Conservation (phyloP, 2,113 vertebrate species). For the Lophius piscatorius region DNA sequence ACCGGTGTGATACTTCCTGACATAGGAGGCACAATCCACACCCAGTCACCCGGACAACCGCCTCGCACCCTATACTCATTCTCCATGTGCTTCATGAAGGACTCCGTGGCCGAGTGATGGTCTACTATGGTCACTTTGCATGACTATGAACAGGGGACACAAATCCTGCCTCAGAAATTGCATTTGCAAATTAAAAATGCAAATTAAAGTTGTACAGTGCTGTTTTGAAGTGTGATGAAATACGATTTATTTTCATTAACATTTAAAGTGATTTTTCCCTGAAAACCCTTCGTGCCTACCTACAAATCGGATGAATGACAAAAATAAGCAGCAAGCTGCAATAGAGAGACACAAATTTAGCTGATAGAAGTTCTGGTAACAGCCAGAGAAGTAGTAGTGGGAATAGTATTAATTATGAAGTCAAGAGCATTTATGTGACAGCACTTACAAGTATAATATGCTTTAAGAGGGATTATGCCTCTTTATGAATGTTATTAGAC, state of each 20-base stretch:
- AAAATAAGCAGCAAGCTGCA: background rate
- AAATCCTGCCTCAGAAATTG: background rate
- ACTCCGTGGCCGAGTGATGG: constrained; percentile 97
- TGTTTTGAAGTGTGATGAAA: background rate
- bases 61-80: constrained; percentile 93
- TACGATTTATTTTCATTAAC: background rate
- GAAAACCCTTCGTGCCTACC: background rate
- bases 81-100: constrained; percentile 99
- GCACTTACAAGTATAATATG: too few species aligned
- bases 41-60: constrained; percentile 96
- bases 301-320: background rate
- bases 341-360: background rate
- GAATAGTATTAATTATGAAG: too few species aligned
- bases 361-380: too few species aligned
- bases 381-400: too few species aligned
- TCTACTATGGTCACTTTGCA: constrained; percentile 99
- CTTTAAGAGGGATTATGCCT: too few species aligned
- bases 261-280: background rate
- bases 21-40: constrained; percentile 98
- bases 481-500: too few species aligned
- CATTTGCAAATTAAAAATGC: too few species aligned
- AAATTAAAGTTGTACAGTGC: background rate
- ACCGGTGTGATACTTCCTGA: constrained; percentile 96
- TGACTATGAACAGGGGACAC: constrained; percentile 69
- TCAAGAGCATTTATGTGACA: too few species aligned